Percentiles rank a stretch among this genome's conserved stretches.
These are phyloP conservation scores for Micrasema minimum DNA, from an alignment of 1,140 invertebrate species.

Conservation along the genomic window DNA sequence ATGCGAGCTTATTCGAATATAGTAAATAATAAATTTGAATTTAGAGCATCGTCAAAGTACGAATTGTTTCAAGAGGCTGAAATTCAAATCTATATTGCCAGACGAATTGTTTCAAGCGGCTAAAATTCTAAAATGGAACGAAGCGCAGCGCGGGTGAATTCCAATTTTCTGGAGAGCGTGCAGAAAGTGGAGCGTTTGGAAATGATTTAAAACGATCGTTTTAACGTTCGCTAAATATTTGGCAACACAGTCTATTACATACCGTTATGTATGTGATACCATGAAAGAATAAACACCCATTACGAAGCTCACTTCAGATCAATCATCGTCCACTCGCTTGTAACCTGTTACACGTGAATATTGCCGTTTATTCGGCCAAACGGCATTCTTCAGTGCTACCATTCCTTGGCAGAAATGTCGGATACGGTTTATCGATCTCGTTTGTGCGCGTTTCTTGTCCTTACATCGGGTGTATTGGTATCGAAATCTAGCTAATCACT, in stretches of 20 bases:
- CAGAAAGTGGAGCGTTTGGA: not conserved
- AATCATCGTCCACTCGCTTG: slow-evolving; percentile 26
- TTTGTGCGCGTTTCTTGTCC: too few relatives aligned
- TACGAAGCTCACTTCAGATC: slow-evolving; percentile 20
- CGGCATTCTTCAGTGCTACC: slow-evolving; percentile 18
- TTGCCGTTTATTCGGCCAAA: slow-evolving; percentile 32
- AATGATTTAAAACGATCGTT: not conserved
- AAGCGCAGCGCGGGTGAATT: too few relatives aligned
- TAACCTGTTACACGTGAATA: slow-evolving; percentile 27
- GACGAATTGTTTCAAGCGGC: too few relatives aligned
- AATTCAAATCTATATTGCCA: too few relatives aligned
- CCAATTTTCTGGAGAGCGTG: too few relatives aligned
- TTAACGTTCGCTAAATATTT: not conserved
- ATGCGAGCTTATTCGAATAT: too few relatives aligned
- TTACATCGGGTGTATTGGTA: too few relatives aligned
- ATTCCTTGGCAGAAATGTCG: slow-evolving; percentile 16
- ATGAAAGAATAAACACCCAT: slow-evolving; percentile 27
- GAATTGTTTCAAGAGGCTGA: too few relatives aligned
- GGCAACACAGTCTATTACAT: slow-evolving; percentile 3
- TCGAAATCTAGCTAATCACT: too few relatives aligned
- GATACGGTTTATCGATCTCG: not conserved
- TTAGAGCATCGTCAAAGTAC: too few relatives aligned
- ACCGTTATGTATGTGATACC: slow-evolving; percentile 17
- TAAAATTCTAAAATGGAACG: too few relatives aligned
- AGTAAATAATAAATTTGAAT: too few relatives aligned